A percentile compares a stretch with the other conserved stretches of the same genome.
phyloP scores from a whole-genome alignment of 2,888 invertebrate genomes.

The Petrolisthes cinctipes region DNA sequence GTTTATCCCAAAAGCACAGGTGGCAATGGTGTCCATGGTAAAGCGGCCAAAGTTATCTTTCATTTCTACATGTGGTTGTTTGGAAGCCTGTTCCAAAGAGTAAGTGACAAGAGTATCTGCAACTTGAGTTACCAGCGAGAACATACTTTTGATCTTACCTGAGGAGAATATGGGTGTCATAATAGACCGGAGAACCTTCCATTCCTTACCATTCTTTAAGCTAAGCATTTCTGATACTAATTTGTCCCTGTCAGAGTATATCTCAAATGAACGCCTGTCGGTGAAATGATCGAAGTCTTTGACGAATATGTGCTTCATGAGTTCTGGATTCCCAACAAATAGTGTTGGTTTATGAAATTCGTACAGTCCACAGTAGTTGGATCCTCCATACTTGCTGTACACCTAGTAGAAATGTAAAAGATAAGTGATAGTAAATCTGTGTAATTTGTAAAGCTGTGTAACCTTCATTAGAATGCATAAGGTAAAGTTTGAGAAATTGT shows the following conservation, averaged over 20 bases:
- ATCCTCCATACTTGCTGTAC: background rate
- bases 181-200: slow-evolving; percentile 28
- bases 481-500: no score
- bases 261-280: slow-evolving; percentile 1
- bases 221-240: slow-evolving; percentile 26
- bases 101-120: slow-evolving; percentile 15
- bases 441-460: no score
- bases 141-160: slow-evolving; percentile 28
- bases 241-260: background rate
- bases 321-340: slow-evolving; percentile 18
- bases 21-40: slow-evolving; percentile 28
- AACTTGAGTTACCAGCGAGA: slow-evolving; percentile 28
- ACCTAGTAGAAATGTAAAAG: background rate
- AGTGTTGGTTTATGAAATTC: slow-evolving; percentile 5
- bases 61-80: slow-evolving; percentile 8
- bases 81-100: slow-evolving; percentile 1
- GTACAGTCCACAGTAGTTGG: slow-evolving; percentile 16
- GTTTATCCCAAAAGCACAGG: slow-evolving; percentile 38
- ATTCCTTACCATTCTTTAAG: background rate
- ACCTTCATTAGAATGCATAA: no score
- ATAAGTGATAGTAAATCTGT: background rate
- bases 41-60: slow-evolving; percentile 24
- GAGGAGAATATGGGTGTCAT: slow-evolving; percentile 36
- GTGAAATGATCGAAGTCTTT: slow-evolving; percentile 44
- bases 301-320: slow-evolving; percentile 15